phyloP scores from a whole-genome alignment of 2,113 vertebrate species.

The Arenaria interpres region DNA sequence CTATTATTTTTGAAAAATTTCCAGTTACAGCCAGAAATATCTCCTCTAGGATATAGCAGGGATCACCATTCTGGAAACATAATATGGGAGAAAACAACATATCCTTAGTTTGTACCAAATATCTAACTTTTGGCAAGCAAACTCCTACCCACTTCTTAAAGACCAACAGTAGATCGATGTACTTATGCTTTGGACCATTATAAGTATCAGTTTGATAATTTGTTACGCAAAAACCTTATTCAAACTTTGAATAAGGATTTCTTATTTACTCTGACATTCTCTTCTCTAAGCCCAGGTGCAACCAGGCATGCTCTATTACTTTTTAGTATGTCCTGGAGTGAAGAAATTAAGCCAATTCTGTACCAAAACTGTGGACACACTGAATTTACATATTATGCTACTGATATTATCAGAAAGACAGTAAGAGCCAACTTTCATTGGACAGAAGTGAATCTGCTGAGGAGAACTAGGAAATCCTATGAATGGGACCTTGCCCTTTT shows the following conservation, averaged over 20 bases:
- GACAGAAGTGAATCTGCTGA: not conserved
- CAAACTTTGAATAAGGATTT: not conserved
- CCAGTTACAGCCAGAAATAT: not conserved
- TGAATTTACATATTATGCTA: not conserved
- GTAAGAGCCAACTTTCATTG: not conserved
- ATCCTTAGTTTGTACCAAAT: not conserved
- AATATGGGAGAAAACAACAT: not conserved
- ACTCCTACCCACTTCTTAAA: not conserved
- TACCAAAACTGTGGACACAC: not conserved
- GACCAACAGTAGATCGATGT: not conserved
- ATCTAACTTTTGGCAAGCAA: not conserved
- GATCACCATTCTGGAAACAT: not conserved
- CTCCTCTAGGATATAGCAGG: not conserved
- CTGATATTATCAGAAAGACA: not conserved
- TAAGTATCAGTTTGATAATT: not conserved
- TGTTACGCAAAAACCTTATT: not conserved
- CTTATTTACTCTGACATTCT: not conserved
- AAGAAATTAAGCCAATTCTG: not conserved
- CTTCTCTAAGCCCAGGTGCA: not conserved
- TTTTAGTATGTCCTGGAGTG: not conserved
- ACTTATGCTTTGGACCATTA: not conserved
- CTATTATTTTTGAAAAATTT: not conserved
- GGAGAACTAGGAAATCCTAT: not conserved
- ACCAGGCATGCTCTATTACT: not conserved
- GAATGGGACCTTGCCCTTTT: not conserved